Conservation (phyloP, 2,888 invertebrate species). For the Coelinius sp. region DNA sequence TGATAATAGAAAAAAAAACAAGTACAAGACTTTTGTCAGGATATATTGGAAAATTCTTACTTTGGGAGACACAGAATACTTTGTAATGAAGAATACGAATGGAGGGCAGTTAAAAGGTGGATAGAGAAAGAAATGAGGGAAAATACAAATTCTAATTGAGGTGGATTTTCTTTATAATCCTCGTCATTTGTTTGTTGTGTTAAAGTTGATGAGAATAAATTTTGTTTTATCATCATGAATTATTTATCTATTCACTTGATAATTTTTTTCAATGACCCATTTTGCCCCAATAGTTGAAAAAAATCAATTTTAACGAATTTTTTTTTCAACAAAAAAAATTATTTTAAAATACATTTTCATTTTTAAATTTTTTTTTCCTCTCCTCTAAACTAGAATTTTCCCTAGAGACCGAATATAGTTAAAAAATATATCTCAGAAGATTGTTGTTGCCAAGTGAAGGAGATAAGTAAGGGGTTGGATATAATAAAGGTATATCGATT, state of each 20-base stretch:
- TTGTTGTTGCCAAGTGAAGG: slow-evolving; percentile 30
- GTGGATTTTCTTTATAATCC: slow-evolving; percentile 30
- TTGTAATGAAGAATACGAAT: slow-evolving; percentile 35
- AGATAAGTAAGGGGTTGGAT: slow-evolving; percentile 65
- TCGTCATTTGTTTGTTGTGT: no score
- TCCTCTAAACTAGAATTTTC: slow-evolving; percentile 60
- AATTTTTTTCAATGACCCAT: neutral
- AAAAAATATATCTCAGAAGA: slow-evolving; percentile 33
- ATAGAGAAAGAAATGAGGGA: slow-evolving; percentile 24
- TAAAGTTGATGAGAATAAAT: slow-evolving; percentile 23
- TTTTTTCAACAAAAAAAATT: neutral
- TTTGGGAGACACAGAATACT: neutral
- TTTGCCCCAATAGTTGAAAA: no score
- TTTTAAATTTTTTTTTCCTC: slow-evolving; percentile 17
- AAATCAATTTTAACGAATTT: no score
- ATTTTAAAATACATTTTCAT: neutral
- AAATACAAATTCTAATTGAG: slow-evolving; percentile 47
- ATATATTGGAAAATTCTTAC: slow-evolving; percentile 34
- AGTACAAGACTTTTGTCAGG: slow-evolving; percentile 25
- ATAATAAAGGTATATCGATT: slow-evolving; percentile 70
- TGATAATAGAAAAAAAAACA: slow-evolving; percentile 18
- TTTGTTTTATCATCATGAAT: slow-evolving; percentile 19
- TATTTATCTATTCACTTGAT: neutral
- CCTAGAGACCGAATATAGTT: slow-evolving; percentile 35
- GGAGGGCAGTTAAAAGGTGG: neutral